Conservation (phyloP, 2,797 vertebrate genomes). For the Austrolebias charrua region DNA sequence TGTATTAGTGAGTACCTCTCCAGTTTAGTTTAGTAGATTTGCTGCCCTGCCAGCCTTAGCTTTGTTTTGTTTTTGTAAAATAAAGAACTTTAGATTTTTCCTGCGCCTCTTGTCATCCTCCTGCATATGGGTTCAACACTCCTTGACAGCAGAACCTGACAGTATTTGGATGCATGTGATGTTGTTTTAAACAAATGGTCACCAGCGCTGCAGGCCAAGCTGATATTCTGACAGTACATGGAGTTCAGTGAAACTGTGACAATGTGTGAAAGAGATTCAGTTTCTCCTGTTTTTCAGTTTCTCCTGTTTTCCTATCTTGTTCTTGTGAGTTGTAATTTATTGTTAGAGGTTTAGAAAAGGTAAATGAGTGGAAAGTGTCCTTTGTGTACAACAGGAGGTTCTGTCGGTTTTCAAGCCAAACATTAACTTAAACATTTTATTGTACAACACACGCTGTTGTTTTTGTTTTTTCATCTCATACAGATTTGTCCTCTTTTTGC, state of each 20-base stretch:
- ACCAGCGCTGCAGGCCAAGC: no score
- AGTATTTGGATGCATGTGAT: no score
- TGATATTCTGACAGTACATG: background rate
- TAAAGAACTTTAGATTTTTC: no score
- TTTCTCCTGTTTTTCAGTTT: background rate
- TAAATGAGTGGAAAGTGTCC: background rate
- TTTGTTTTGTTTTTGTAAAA: no score
- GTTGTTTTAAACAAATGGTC: no score
- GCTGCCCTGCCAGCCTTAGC: no score
- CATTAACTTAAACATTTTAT: background rate
- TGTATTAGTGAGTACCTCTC: no score
- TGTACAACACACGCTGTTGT: background rate
- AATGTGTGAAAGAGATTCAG: background rate
- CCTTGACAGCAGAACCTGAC: no score
- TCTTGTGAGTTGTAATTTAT: background rate
- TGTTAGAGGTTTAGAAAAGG: background rate
- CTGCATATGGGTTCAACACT: no score
- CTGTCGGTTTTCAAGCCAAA: slow-evolving; percentile 1
- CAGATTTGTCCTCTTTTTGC: background rate
- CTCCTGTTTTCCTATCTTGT: background rate
- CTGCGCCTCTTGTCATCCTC: no score
- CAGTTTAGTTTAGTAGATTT: no score
- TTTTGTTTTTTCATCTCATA: background rate
- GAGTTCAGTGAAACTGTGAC: background rate
- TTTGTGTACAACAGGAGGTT: background rate